Evolutionary conservation across 1,140 invertebrate genomes (phyloP).

Genomic region (Aphaenogaster floridana): DNA sequence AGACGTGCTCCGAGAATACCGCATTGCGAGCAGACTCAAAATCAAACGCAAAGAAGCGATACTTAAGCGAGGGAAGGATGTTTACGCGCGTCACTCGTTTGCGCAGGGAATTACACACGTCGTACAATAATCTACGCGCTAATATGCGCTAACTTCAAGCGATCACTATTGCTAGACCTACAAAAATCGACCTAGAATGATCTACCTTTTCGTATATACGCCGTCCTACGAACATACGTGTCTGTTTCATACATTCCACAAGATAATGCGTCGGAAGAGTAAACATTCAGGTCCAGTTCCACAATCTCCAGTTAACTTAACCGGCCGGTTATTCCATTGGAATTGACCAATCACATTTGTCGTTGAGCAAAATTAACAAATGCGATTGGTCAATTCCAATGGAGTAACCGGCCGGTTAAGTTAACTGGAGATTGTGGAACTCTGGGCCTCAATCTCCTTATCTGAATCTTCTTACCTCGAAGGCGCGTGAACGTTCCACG

Average conservation of each 20-base stretch:
- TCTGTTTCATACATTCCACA: not conserved
- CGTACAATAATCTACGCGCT: not conserved
- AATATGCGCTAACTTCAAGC: not conserved
- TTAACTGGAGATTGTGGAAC: too few species aligned
- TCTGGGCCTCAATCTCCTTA: too few species aligned
- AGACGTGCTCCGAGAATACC: slow-evolving; percentile 19
- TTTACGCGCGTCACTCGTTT: not conserved
- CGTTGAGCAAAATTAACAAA: too few species aligned
- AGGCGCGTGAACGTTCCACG: not conserved
- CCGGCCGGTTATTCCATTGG: too few species aligned
- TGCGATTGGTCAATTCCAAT: too few species aligned
- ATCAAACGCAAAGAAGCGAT: not conserved
- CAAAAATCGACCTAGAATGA: not conserved
- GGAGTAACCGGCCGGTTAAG: too few species aligned
- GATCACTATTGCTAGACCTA: not conserved
- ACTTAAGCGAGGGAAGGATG: not conserved
- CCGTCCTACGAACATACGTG: not conserved
- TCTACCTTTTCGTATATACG: not conserved
- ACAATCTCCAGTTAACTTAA: too few species aligned
- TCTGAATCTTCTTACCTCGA: not conserved
- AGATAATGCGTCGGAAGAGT: not conserved
- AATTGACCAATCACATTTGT: too few species aligned
- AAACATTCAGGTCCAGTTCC: not conserved
- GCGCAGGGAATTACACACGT: not conserved
- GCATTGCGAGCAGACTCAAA: not conserved